These are phyloP conservation scores for Dione vanillae DNA, from an alignment of 2,888 invertebrate species.

Conservation along the genomic window DNA sequence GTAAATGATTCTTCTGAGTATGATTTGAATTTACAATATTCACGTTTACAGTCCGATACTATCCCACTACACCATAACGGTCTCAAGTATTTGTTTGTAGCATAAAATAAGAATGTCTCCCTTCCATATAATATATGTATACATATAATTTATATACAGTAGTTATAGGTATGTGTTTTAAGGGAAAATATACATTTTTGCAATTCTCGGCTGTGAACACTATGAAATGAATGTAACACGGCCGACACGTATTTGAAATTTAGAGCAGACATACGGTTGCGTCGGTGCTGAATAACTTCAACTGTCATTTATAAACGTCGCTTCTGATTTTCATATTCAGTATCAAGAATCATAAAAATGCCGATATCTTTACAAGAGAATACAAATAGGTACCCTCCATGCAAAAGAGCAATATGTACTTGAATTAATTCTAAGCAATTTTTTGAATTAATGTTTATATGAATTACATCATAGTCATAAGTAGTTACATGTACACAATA, in stretches of 20 bases:
- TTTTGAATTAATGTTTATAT: background rate
- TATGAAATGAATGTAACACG: conserved; percentile 71
- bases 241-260: conserved; percentile 73
- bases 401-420: conserved; percentile 12
- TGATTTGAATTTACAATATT: no score
- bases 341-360: conserved; percentile 51
- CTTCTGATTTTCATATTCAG: conserved; percentile 69
- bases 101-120: no score
- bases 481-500: no score
- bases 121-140: no score
- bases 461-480: background rate
- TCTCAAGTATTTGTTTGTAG: no score
- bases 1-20: no score
- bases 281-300: conserved; percentile 62
- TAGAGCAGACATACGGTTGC: conserved; percentile 69
- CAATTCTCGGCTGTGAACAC: conserved; percentile 50
- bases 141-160: no score
- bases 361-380: conserved; percentile 49
- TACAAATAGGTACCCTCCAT: conserved; percentile 14
- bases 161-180: background rate
- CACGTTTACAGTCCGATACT: no score
- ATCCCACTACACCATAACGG: background rate
- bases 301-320: conserved; percentile 67
- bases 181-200: conserved; percentile 43
- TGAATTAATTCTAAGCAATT: background rate